phyloP scores from a whole-genome alignment of 2,113 vertebrate species.

The Odocoileus hemionus region DNA sequence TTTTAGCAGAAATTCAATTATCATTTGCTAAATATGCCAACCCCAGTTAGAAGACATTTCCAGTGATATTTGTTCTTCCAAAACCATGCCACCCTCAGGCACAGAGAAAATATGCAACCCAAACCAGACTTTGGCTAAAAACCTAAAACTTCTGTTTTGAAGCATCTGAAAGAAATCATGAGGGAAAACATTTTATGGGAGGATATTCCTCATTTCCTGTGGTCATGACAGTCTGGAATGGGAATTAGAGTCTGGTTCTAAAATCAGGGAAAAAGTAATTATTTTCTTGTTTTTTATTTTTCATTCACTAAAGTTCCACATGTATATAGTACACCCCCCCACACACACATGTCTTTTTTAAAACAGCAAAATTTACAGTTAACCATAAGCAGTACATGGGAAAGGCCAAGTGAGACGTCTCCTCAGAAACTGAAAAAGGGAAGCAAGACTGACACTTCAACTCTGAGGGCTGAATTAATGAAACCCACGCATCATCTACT shows the following conservation, averaged over 20 bases:
- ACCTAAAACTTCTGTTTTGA: background rate
- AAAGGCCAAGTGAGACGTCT: background rate
- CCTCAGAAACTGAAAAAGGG: background rate
- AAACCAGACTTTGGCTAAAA: background rate
- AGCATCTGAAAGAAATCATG: constrained; percentile 9
- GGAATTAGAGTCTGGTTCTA: constrained; percentile 1
- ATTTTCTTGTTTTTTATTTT: background rate
- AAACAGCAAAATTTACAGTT: background rate
- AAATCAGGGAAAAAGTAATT: background rate
- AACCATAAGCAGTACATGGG: background rate
- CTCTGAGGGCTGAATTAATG: background rate
- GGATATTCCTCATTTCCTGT: constrained; percentile 2
- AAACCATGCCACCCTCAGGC: background rate
- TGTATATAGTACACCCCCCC: background rate
- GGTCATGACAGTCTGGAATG: background rate
- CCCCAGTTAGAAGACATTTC: background rate
- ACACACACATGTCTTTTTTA: background rate
- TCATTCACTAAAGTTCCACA: background rate
- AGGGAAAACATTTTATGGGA: background rate
- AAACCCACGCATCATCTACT: background rate
- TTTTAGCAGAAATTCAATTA: constrained; percentile 23
- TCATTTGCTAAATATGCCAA: background rate
- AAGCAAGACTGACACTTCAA: background rate
- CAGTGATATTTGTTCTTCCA: background rate
- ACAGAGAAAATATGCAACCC: background rate